Conservation (phyloP, 2,888 invertebrate genomes). For the Allophyes oxyacanthae region DNA sequence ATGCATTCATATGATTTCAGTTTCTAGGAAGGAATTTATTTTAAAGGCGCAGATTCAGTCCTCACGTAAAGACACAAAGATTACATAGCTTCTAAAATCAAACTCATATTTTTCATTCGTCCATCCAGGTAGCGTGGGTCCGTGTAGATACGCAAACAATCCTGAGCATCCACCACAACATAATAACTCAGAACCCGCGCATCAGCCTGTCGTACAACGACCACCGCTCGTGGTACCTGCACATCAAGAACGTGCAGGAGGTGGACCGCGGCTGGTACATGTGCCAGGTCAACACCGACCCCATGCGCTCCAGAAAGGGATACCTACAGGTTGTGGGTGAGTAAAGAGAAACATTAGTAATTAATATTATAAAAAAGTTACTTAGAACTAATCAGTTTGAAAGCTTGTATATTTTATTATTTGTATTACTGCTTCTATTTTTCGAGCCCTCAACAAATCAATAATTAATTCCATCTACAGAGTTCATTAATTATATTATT, state of each 20-base stretch:
- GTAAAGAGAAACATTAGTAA: constrained; percentile 75
- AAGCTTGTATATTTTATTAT: too few relatives aligned
- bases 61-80: too few relatives aligned
- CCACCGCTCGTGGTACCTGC: constrained; percentile 97
- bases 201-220: constrained; percentile 96
- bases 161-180: constrained; percentile 96
- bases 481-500: too few relatives aligned
- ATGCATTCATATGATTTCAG: constrained; percentile 12
- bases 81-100: background rate
- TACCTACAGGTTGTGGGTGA: constrained; percentile 97
- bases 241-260: constrained; percentile 96
- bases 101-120: constrained; percentile 1
- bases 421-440: too few relatives aligned
- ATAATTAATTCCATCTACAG: too few relatives aligned
- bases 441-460: too few relatives aligned
- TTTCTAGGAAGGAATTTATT: constrained; percentile 6
- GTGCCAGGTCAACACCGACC: constrained; percentile 98
- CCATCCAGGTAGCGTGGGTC: constrained; percentile 96
- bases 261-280: constrained; percentile 97
- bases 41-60: too few relatives aligned
- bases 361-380: too few relatives aligned
- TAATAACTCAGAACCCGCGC: constrained; percentile 96
- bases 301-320: constrained; percentile 97
- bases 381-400: too few relatives aligned
- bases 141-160: constrained; percentile 97